Evolutionary conservation across 2,888 invertebrate genomes (phyloP), one percentile per base, ranked within the genome.

Genomic region (Drosophila differens): DNA sequence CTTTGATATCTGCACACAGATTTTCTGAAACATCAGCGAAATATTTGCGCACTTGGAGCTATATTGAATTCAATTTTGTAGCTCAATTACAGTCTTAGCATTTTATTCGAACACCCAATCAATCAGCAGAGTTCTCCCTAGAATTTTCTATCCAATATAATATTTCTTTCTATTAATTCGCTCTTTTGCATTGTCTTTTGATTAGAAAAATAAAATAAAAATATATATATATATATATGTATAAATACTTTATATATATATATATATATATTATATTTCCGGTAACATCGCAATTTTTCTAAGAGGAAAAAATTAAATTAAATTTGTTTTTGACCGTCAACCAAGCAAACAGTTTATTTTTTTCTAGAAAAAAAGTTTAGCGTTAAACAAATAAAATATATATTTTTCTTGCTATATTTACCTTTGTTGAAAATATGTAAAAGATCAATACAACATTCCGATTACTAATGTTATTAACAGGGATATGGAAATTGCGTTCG

Each of bases 31-130:
- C 9, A 41, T n/a, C 1, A 4, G n/a, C 10, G n/a, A 41, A n/a
- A 41, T 10, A 4, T 10, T 9, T n/a, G 3, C 9, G 19, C 9
- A 9, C 3, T 10, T 0, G 4, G 1, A 4, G 3, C 10, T n/a
- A 2, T n/a, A 10, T n/a, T n/a, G 41, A 41, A n/a, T 10, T 4
- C 1, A n/a, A 41, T n/a, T 41, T 10, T n/a, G 4, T n/a, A 4
- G 4, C 41, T 41, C 1, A n/a, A 10, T 41, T n/a, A n/a, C 4
- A n/a, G n/a, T 22, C n/a, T 41, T n/a, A 41, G n/a, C 41, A n/a
- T n/a, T n/a, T 41, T 41, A 41, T n/a, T 41, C n/a, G 39, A 35
- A 14, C 35, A 35, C 14, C 14, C 14, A 35, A 35, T 0, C 35
- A 35, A 41, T 41, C 9, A 3, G 9, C 4, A 1, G n/a, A 41